Conservation (phyloP, 2,888 invertebrate species). For the Aporophyla lueneburgensis region DNA sequence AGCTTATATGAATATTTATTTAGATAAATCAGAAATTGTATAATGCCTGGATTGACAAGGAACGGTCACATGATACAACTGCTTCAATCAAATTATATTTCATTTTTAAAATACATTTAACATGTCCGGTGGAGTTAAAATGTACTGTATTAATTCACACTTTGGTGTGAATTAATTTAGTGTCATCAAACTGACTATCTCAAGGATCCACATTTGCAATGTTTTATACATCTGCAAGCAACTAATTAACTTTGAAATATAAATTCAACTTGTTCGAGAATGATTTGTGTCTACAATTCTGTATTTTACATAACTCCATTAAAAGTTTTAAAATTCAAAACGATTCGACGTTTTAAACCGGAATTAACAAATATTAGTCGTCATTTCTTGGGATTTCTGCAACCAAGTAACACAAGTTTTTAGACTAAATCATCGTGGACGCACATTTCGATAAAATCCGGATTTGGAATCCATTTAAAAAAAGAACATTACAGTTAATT, state of each 20-base stretch:
- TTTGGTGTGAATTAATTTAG: slow-evolving; percentile 27
- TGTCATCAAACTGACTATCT: background rate
- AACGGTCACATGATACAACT: background rate
- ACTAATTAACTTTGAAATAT: background rate
- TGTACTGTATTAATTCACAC: slow-evolving; percentile 12
- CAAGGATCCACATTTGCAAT: background rate
- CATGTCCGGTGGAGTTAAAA: background rate
- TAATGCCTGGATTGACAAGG: background rate
- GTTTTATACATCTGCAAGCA: background rate
- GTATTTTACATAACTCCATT: background rate
- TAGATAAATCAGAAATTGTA: too few species aligned
- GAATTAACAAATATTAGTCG: background rate
- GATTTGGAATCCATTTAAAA: background rate
- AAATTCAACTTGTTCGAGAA: background rate
- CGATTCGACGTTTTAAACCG: background rate
- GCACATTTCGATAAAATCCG: background rate
- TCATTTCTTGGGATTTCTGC: background rate
- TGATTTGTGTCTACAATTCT: background rate
- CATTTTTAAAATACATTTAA: background rate
- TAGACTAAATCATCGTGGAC: background rate
- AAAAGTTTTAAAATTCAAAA: background rate
- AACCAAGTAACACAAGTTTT: background rate
- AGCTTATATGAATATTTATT: background rate
- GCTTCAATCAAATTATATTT: background rate
- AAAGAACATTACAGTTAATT: too few species aligned